phyloP scores from a whole-genome alignment of 2,888 invertebrate genomes.

The Lasiommata megera region DNA sequence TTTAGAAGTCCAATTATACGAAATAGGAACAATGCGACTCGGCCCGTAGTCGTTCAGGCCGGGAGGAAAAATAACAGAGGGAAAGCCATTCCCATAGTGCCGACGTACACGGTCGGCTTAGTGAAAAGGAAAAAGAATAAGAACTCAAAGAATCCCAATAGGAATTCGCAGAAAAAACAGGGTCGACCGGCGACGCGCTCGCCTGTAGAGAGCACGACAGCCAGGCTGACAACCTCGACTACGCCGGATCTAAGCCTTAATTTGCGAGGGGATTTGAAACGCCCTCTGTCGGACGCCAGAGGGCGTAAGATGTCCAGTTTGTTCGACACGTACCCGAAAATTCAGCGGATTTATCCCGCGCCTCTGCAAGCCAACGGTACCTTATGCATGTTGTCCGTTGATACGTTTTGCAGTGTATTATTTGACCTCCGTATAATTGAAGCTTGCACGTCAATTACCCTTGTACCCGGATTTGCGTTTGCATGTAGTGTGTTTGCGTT shows the following conservation, averaged over 20 bases:
- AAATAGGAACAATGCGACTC: slow-evolving; percentile 66
- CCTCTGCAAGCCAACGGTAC: slow-evolving; percentile 75
- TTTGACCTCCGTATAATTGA: slow-evolving; percentile 54
- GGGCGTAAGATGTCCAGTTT: slow-evolving; percentile 85
- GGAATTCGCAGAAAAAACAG: slow-evolving; percentile 77
- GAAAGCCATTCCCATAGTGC: slow-evolving; percentile 60
- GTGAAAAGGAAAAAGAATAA: slow-evolving; percentile 80
- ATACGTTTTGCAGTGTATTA: slow-evolving; percentile 55
- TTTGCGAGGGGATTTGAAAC: slow-evolving; percentile 62
- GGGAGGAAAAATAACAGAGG: slow-evolving; percentile 67
- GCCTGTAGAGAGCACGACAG: slow-evolving; percentile 79
- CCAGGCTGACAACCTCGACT: slow-evolving; percentile 51
- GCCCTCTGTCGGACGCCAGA: slow-evolving; percentile 66
- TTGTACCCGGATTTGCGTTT: slow-evolving; percentile 57
- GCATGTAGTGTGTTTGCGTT: slow-evolving; percentile 70
- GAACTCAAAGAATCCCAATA: slow-evolving; percentile 78
- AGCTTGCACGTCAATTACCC: slow-evolving; percentile 66
- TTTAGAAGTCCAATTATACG: slow-evolving; percentile 70
- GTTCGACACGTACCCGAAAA: slow-evolving; percentile 88
- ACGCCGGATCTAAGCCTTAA: slow-evolving; percentile 67
- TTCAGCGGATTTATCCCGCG: slow-evolving; percentile 89
- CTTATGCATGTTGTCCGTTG: slow-evolving; percentile 59
- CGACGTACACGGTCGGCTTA: slow-evolving; percentile 70
- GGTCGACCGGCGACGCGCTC: slow-evolving; percentile 78
- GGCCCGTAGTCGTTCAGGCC: slow-evolving; percentile 68